Percentiles rank a stretch among this genome's conserved stretches.
These are phyloP conservation scores for Eupristina koningsbergeri DNA, from an alignment of 1,140 invertebrate genomes.

Conservation along the genomic window DNA sequence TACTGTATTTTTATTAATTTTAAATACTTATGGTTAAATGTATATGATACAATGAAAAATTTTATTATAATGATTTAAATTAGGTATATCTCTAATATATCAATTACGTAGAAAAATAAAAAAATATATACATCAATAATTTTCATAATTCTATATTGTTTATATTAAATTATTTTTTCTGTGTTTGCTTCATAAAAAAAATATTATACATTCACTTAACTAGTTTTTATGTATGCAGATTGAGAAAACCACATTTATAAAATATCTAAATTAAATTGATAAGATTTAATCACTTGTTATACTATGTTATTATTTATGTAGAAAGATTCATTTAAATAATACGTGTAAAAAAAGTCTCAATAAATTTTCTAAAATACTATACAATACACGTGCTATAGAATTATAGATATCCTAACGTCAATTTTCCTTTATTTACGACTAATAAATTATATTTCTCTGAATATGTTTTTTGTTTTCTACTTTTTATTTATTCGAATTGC, in stretches of 20 bases:
- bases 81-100: no score
- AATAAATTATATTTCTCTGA: conserved; percentile 8
- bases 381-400: conserved; percentile 14
- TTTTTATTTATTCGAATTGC: no score
- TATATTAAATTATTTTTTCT: background rate
- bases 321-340: conserved; percentile 50
- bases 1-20: no score
- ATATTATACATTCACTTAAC: background rate
- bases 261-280: conserved; percentile 43
- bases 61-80: no score
- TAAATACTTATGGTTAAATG: no score
- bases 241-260: background rate
- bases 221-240: background rate
- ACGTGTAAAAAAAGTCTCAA: background rate
- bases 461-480: background rate
- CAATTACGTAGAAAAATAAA: no score
- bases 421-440: background rate
- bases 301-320: no score
- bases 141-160: no score
- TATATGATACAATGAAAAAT: no score
- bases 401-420: conserved; percentile 43
- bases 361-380: background rate
- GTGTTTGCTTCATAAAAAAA: background rate
- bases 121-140: no score
- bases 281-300: conserved; percentile 24